A percentile compares a stretch with the other conserved stretches of the same genome.
These are phyloP conservation scores for Chaetodon auriga DNA, from an alignment of 2,113 vertebrate genomes.

Conservation along the genomic window DNA sequence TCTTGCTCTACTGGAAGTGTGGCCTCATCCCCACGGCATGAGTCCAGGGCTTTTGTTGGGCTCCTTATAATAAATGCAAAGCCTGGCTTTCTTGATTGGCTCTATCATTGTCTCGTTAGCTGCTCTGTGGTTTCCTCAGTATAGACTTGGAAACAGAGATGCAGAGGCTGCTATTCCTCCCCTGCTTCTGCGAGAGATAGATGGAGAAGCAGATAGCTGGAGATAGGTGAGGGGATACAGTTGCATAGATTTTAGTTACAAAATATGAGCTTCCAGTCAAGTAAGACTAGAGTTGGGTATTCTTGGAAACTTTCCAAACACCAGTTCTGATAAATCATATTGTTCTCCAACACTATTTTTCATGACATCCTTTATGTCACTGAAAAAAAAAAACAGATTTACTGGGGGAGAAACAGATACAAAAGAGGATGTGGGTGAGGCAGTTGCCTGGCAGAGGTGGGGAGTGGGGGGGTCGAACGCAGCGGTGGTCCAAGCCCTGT, in stretches of 20 bases:
- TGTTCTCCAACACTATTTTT: conserved; percentile 3
- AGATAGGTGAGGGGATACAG: conserved; percentile 5
- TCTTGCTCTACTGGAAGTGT: conserved; percentile 70
- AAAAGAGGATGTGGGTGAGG: conserved; percentile 48
- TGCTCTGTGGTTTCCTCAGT: conserved; percentile 43
- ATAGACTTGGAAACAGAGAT: conserved; percentile 33
- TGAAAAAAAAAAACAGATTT: not conserved
- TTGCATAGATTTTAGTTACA: conserved; percentile 23
- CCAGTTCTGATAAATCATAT: conserved; percentile 15
- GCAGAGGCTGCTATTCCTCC: conserved; percentile 7
- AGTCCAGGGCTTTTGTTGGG: conserved; percentile 59
- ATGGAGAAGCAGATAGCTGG: not conserved
- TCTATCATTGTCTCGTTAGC: conserved; percentile 51
- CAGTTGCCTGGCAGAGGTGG: conserved; percentile 47
- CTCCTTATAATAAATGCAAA: conserved; percentile 64
- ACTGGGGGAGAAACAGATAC: conserved; percentile 16
- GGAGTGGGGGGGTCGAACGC: not conserved
- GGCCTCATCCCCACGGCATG: conserved; percentile 62
- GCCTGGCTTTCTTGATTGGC: conserved; percentile 58
- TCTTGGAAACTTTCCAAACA: conserved; percentile 15
- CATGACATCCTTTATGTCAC: not conserved
- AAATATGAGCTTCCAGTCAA: conserved; percentile 10
- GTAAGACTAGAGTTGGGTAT: not conserved
- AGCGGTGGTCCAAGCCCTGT: conserved; percentile 38
- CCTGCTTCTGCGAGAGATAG: conserved; percentile 9